Conservation (phyloP, 2,888 invertebrate species). For the Aspidiotus destructor region DNA sequence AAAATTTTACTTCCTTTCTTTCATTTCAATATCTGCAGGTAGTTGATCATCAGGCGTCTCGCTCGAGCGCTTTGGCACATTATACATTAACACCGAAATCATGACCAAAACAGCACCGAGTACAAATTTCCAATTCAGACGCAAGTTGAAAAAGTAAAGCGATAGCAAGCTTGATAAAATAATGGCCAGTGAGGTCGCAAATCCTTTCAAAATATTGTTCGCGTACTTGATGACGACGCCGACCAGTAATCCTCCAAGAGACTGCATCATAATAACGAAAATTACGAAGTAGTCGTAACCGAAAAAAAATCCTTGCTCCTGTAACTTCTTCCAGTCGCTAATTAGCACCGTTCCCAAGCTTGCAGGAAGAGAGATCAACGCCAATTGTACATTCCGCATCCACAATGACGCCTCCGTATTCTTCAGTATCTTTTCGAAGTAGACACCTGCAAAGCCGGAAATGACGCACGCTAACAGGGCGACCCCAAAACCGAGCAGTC, state of each 20-base stretch:
- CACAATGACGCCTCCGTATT: slow-evolving; percentile 85
- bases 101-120: slow-evolving; percentile 82
- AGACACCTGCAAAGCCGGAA: slow-evolving; percentile 96
- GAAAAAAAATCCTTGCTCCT: slow-evolving; percentile 59
- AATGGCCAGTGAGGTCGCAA: slow-evolving; percentile 94
- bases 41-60: not conserved
- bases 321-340: slow-evolving; percentile 53
- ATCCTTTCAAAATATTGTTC: slow-evolving; percentile 96
- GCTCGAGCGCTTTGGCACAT: not conserved
- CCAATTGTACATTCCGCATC: slow-evolving; percentile 96
- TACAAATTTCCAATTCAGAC: slow-evolving; percentile 75
- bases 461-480: slow-evolving; percentile 79
- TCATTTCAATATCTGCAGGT: not conserved
- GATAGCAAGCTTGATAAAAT: slow-evolving; percentile 90
- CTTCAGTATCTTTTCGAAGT: slow-evolving; percentile 96
- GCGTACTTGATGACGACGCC: slow-evolving; percentile 99
- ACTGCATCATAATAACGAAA: slow-evolving; percentile 83
- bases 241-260: slow-evolving; percentile 90
- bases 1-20: too few species aligned
- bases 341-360: slow-evolving; percentile 72
- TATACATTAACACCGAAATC: slow-evolving; percentile 87
- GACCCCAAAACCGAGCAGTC: slow-evolving; percentile 65
- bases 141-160: slow-evolving; percentile 82
- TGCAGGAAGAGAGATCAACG: slow-evolving; percentile 82
- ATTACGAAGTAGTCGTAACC: slow-evolving; percentile 75